Evolutionary conservation across 2,113 vertebrate genomes (phyloP).

Genomic region (Nothocercus nigrocapillus): DNA sequence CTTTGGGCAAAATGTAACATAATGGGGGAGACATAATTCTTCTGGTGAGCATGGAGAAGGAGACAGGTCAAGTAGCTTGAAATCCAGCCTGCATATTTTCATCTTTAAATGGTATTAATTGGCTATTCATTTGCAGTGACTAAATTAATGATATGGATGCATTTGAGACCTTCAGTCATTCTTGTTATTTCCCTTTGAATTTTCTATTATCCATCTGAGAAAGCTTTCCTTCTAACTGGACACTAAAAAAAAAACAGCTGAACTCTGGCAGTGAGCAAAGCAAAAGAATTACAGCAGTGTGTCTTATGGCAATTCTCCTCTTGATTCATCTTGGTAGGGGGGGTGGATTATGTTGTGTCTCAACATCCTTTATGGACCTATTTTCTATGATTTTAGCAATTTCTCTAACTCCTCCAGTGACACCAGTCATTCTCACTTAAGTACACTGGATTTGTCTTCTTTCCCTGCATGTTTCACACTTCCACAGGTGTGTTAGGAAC

Average conservation of each 20-base stretch:
- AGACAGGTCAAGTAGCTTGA: background rate
- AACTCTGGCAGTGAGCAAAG: background rate
- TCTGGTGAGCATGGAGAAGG: background rate
- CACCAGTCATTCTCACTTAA: background rate
- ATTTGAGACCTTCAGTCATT: background rate
- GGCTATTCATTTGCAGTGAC: background rate
- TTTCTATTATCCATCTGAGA: background rate
- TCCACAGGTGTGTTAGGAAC: background rate
- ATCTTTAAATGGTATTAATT: background rate
- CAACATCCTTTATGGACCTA: background rate
- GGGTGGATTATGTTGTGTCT: background rate
- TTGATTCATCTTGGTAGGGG: background rate
- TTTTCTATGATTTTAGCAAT: constrained; percentile 3
- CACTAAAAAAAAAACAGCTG: background rate
- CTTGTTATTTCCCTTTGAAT: background rate
- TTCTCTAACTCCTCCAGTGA: background rate
- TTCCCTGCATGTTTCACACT: background rate
- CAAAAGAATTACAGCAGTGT: background rate
- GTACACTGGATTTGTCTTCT: background rate
- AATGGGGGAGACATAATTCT: background rate
- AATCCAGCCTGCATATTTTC: background rate
- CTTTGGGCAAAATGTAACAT: background rate
- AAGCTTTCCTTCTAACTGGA: background rate
- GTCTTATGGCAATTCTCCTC: background rate
- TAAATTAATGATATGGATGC: background rate